Base-by-base conservation (phyloP, 1,140 invertebrate genomes). In the Magallana ariakensis region DNA sequence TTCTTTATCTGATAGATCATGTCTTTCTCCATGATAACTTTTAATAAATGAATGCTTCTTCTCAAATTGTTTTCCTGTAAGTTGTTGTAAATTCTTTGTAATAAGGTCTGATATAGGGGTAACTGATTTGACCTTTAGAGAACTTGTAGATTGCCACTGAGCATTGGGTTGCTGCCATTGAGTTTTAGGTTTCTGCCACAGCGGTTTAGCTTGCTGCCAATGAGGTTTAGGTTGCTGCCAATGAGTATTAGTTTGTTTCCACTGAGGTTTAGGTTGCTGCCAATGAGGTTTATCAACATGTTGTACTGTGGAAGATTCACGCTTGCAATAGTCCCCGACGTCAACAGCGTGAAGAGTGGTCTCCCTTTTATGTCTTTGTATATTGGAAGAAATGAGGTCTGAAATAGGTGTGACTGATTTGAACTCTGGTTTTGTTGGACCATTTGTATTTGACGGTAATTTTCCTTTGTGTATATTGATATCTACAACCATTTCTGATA, bases 101-200 rank as follows among this genome's bases (percentile, higher is more conserved):
- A 82, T 82, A 8, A 82, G 15, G 19, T 82, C 80, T 82, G 80
- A 82, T 15, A 82, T 82, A 15, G 80, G 80, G 8, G 80, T 82
- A 1, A 82, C 54, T 54, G 53, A 55, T 1, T 13, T 82, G 15
- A 19, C 55, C 80, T 16, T 82, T 53, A 11, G 22, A 75, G 10
- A 4, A 26, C 66, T 22, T 13, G 33, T 11, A 10, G 66, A 22
- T 26, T 75, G 22, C 66, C 66, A 75, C 22, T 75, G 66, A 75
- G 22, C 46, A 16, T 55, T 8, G 16, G 33, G 46, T 55, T 19
- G 5, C 46, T n/a, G 53, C 11, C 33, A 46, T 1, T 80, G 13
- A 7, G 53, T 4, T 82, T 26, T 54, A 22, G 6, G 19, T 82
- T 62, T 1, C 19, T 62, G 60, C 60, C 19, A 19, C 2, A 2